Evolutionary conservation across 2,888 invertebrate species (phyloP).

Genomic region (Troides oblongomaculatus): DNA sequence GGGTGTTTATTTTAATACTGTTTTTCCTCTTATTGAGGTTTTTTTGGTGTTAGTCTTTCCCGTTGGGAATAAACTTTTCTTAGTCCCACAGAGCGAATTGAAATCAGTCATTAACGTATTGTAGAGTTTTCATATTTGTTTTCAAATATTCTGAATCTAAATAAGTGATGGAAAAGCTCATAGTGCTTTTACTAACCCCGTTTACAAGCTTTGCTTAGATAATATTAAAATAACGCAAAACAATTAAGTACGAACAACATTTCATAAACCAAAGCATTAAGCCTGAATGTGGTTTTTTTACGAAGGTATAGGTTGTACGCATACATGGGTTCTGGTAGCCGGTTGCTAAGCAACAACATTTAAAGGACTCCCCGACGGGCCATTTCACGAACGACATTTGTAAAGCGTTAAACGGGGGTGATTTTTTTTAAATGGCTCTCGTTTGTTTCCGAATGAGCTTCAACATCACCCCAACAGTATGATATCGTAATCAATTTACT

Average conservation of each 20-base stretch:
- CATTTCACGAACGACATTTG: constrained; percentile 16
- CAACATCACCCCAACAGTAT: constrained; percentile 5
- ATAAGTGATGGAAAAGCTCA: too few species aligned
- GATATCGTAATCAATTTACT: constrained; percentile 7
- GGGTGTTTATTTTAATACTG: too few species aligned
- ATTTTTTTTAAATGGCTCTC: constrained; percentile 19
- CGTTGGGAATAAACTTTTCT: too few species aligned
- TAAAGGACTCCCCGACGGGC: constrained; percentile 10
- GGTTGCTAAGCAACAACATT: constrained; percentile 6
- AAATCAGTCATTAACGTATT: too few species aligned
- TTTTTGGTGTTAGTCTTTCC: too few species aligned
- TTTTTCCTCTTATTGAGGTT: too few species aligned
- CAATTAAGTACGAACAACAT: background rate
- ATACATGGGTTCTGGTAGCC: constrained; percentile 6
- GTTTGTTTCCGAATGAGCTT: constrained; percentile 21
- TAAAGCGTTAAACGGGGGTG: constrained; percentile 15
- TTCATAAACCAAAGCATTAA: constrained; percentile 4
- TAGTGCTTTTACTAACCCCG: too few species aligned
- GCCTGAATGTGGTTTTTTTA: background rate
- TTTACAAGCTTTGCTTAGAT: background rate
- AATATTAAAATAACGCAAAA: background rate
- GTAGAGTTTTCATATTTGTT: too few species aligned
- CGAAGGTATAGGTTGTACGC: background rate
- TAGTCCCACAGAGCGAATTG: too few species aligned
- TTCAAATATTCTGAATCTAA: too few species aligned